These are phyloP conservation scores for silkworm (Bombyx mori) DNA, from an alignment of 1,140 invertebrate species.

Conservation along the genomic window ASM3026992v2 NC_085121.1:6436501-6437000, in stretches of 20 bases:
- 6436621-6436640: conserved; percentile 31
- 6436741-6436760: conserved; percentile 69
- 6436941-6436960: conserved; percentile 64
- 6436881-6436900: conserved; percentile 70
- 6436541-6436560: conserved; percentile 76
- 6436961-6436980: conserved; percentile 75
- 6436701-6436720: conserved; percentile 35
- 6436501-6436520: conserved; percentile 81
- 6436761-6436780: conserved; percentile 66
- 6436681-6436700: conserved; percentile 49
- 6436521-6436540: conserved; percentile 76
- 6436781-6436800: conserved; percentile 43
- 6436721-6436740: conserved; percentile 56
- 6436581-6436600: conserved; percentile 55
- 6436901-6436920: conserved; percentile 59
- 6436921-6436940: conserved; percentile 65
- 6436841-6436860: conserved; percentile 45
- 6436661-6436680: conserved; percentile 73
- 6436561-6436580: conserved; percentile 75
- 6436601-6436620: conserved; percentile 28
- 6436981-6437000: conserved; percentile 77
- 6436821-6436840: conserved; percentile 43
- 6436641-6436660: conserved; percentile 70
- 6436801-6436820: conserved; percentile 35
- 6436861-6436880: conserved; percentile 68